Conservation (phyloP, 2,113 vertebrate species). For the Misgurnus anguillicaudatus region DNA sequence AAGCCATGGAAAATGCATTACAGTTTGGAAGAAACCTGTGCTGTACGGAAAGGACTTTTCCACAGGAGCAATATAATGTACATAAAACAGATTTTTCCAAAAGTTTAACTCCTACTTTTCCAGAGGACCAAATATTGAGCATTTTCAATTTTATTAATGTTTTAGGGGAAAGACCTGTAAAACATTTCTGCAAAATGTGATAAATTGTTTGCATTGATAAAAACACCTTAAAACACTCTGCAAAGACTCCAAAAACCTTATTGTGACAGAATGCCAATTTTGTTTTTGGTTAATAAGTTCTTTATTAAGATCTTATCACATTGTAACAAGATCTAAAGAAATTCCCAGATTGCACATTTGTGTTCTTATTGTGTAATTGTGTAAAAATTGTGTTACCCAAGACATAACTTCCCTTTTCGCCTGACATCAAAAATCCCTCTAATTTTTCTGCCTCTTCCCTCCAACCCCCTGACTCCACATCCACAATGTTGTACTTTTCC, state of each 20-base stretch:
- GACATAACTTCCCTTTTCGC: no score
- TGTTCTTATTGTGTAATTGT: no score
- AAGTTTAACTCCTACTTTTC: slow-evolving; percentile 30
- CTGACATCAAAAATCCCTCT: neutral
- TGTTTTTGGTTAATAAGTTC: no score
- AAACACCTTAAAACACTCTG: no score
- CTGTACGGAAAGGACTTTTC: slow-evolving; percentile 12
- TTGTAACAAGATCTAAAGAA: no score
- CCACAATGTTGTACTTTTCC: neutral
- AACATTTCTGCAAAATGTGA: neutral
- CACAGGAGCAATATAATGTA: slow-evolving; percentile 4
- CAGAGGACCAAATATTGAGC: neutral
- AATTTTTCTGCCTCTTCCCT: neutral
- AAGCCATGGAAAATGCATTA: slow-evolving; percentile 31
- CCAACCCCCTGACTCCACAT: neutral
- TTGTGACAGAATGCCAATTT: no score
- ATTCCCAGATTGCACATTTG: no score
- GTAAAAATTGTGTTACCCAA: no score
- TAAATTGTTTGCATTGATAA: neutral
- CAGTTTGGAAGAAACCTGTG: slow-evolving; percentile 13
- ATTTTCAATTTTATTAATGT: neutral
- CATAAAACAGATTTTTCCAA: neutral
- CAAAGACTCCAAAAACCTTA: no score
- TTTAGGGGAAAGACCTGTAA: neutral
- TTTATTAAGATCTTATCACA: no score